Evolutionary conservation across 2,888 invertebrate genomes (phyloP).

Genomic region (Nebria brevicollis): DNA sequence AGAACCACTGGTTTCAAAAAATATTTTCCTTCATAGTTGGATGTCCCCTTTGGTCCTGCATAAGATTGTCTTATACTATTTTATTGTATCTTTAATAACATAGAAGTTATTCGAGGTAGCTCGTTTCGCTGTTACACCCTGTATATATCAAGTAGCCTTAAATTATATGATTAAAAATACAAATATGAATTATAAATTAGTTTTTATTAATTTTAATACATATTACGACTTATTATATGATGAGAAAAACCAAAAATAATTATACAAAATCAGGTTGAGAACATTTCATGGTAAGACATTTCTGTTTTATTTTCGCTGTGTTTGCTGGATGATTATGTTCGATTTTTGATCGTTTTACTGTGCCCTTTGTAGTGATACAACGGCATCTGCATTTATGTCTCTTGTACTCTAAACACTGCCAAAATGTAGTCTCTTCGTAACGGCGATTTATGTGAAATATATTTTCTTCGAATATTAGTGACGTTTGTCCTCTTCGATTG

Average conservation of each 20-base stretch:
- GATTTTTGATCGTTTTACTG: conserved; percentile 47
- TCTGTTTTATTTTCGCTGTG: conserved; percentile 48
- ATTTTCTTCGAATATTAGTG: conserved; percentile 51
- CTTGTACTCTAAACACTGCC: conserved; percentile 53
- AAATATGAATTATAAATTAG: too few relatives aligned
- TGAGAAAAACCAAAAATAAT: background rate
- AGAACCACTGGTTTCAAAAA: too few relatives aligned
- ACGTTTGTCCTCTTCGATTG: conserved; percentile 50
- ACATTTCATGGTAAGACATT: conserved; percentile 30
- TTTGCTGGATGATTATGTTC: conserved; percentile 50
- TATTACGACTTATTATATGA: too few relatives aligned
- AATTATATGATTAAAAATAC: too few relatives aligned
- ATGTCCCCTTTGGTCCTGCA: too few relatives aligned
- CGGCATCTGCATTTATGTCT: conserved; percentile 51
- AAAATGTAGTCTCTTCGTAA: conserved; percentile 50
- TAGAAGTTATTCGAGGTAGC: too few relatives aligned
- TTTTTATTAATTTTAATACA: too few relatives aligned
- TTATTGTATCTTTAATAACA: too few relatives aligned
- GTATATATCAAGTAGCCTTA: background rate
- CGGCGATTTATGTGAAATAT: conserved; percentile 52
- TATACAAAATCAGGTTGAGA: background rate
- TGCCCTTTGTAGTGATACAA: conserved; percentile 48
- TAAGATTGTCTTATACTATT: too few relatives aligned
- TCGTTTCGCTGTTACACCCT: too few relatives aligned
- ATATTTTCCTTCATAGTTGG: too few relatives aligned